Conservation (phyloP, 2,113 vertebrate genomes). For the Cathartes aura region DNA sequence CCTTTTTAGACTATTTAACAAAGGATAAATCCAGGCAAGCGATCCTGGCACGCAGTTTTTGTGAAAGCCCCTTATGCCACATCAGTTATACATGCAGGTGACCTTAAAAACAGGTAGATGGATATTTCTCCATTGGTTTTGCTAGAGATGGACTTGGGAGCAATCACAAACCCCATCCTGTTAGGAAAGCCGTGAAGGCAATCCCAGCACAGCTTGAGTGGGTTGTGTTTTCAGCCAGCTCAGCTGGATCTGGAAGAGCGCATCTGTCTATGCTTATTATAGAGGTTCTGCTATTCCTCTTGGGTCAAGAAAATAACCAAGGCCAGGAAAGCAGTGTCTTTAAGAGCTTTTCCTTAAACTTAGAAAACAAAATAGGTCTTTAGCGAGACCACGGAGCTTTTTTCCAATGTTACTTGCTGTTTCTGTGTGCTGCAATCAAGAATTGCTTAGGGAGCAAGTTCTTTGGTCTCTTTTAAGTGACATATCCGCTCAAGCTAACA, state of each 20-base stretch:
- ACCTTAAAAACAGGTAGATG: neutral
- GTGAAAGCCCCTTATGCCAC: neutral
- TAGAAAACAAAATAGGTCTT: neutral
- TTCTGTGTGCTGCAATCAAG: neutral
- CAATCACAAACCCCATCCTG: neutral
- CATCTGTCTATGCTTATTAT: neutral
- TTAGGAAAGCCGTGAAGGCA: neutral
- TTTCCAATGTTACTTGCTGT: neutral
- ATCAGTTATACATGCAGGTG: neutral
- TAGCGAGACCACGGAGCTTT: neutral
- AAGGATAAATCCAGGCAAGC: neutral
- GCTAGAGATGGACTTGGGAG: neutral
- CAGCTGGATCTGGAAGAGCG: neutral
- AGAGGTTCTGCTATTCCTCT: neutral
- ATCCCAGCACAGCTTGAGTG: neutral
- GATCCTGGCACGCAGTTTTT: neutral
- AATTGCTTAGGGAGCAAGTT: neutral
- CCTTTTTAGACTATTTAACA: neutral
- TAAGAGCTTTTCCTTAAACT: neutral
- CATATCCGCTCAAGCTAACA: neutral
- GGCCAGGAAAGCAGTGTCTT: neutral
- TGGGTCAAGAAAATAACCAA: neutral
- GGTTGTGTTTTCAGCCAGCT: neutral
- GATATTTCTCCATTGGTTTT: neutral
- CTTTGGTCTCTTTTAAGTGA: neutral